These are phyloP conservation scores for Sebastes hubbsi DNA, from an alignment of 2,797 vertebrate genomes.

Conservation along the genomic window DNA sequence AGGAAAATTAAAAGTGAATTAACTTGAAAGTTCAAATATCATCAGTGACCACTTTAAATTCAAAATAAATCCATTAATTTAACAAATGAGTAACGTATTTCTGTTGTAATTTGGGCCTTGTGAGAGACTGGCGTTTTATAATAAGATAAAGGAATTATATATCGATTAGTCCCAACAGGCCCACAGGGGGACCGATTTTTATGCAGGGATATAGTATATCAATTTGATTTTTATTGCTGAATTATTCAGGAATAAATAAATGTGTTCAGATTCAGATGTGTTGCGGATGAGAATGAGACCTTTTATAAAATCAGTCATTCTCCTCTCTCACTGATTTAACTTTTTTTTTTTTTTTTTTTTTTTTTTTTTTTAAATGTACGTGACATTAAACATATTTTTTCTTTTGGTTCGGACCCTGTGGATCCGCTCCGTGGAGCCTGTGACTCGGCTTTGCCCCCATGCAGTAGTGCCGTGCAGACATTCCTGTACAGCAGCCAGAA, in stretches of 20 bases:
- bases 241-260: not conserved
- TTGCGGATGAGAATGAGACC: not conserved
- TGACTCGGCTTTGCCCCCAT: conserved; percentile 29
- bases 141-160: not conserved
- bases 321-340: not conserved
- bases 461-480: conserved; percentile 41
- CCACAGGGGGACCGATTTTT: not conserved
- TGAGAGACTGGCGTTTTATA: not conserved
- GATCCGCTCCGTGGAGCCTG: conserved; percentile 47
- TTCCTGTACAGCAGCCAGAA: conserved; percentile 71
- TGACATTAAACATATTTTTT: not conserved
- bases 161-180: not conserved
- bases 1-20: not conserved
- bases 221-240: too few relatives aligned
- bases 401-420: not conserved
- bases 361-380: not conserved
- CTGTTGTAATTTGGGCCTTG: not conserved
- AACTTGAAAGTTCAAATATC: not conserved
- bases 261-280: not conserved
- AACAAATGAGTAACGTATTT: not conserved
- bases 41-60: not conserved
- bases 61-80: not conserved
- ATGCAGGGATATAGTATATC: too few relatives aligned
- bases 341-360: too few relatives aligned
- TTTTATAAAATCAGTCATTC: not conserved